These are phyloP conservation scores for Cairina moschata DNA, from an alignment of 2,113 vertebrate genomes.

Conservation along the genomic window DNA sequence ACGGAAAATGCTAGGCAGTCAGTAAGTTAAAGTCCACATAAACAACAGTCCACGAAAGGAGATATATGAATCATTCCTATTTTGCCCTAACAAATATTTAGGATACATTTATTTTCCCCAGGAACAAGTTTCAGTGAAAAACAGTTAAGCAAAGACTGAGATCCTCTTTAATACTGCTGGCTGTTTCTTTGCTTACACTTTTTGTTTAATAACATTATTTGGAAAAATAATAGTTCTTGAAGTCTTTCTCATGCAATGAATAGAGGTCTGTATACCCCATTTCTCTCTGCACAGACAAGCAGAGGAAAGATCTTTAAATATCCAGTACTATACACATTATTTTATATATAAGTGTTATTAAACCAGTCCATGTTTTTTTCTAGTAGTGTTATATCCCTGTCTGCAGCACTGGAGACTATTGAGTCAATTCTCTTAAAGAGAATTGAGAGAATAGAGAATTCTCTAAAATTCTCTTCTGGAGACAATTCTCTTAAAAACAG, in stretches of 20 bases:
- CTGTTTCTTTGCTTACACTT: neutral
- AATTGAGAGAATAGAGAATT: too few species aligned
- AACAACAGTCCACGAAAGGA: neutral
- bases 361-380: neutral
- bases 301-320: neutral
- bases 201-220: neutral
- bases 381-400: neutral
- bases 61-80: neutral
- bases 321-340: neutral
- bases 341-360: neutral
- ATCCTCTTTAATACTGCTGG: neutral
- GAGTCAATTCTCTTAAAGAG: neutral
- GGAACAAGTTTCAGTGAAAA: neutral
- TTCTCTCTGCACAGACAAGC: neutral
- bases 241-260: neutral
- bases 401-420: neutral
- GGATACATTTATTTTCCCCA: neutral
- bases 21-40: neutral
- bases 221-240: neutral
- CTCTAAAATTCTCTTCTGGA: too few species aligned
- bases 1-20: neutral
- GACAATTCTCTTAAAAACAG: neutral
- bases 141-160: neutral
- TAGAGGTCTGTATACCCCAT: neutral
- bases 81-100: neutral